These are phyloP conservation scores for Pimephales promelas DNA, from an alignment of 2,113 vertebrate species.

Conservation along the genomic window DNA sequence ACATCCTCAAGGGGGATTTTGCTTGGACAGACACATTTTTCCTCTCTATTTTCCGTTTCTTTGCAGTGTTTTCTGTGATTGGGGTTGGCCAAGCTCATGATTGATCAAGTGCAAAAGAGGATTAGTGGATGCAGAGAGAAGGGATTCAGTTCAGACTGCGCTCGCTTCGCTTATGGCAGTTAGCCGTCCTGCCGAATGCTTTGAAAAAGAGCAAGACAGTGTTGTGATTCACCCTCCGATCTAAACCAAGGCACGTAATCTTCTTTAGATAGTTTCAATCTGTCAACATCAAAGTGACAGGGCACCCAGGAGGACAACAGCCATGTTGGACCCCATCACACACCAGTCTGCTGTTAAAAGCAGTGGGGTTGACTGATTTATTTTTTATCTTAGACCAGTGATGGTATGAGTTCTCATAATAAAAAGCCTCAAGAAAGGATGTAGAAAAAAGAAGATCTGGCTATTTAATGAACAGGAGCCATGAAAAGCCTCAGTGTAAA, in stretches of 20 bases:
- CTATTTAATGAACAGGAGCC: slow-evolving; percentile 58
- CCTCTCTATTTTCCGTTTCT: slow-evolving; percentile 32
- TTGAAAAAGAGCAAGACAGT: slow-evolving; percentile 46
- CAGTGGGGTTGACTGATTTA: not conserved
- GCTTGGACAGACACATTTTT: slow-evolving; percentile 1
- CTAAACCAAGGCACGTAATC: slow-evolving; percentile 51
- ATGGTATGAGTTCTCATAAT: slow-evolving; percentile 9
- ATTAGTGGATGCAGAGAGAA: slow-evolving; percentile 43
- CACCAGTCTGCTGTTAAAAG: not conserved
- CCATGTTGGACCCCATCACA: not conserved
- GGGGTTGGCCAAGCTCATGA: slow-evolving; percentile 41
- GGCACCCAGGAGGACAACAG: slow-evolving; percentile 49
- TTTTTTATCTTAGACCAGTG: not conserved
- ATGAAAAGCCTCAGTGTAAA: slow-evolving; percentile 45
- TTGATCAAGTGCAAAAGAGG: slow-evolving; percentile 56
- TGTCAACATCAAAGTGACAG: slow-evolving; percentile 59
- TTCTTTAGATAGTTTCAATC: slow-evolving; percentile 53
- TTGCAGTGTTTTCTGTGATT: slow-evolving; percentile 32
- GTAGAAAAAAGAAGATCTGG: slow-evolving; percentile 45
- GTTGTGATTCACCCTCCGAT: slow-evolving; percentile 47
- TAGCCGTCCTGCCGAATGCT: slow-evolving; percentile 35
- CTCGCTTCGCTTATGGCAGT: slow-evolving; percentile 20
- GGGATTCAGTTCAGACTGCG: slow-evolving; percentile 20
- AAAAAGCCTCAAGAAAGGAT: slow-evolving; percentile 50
- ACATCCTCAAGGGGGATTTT: slow-evolving; percentile 1